Evolutionary conservation across 1,140 invertebrate genomes (phyloP), one percentile per base, ranked within the genome.

Genomic region (Drosophila ironensis): DNA sequence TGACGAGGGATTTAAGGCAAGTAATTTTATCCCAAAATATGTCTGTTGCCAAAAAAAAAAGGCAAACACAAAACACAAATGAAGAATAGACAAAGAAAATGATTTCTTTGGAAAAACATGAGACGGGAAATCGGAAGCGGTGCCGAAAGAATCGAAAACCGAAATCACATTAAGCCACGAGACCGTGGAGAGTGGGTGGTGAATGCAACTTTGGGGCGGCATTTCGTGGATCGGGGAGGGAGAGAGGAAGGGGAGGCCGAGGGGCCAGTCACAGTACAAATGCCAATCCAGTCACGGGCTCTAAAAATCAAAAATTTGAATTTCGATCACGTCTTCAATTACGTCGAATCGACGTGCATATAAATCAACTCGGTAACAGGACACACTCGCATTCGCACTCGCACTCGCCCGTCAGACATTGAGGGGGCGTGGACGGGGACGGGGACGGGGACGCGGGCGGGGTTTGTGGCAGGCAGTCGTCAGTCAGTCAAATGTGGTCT

Each of bases 271-370:
- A 25, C 51, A 12, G 41, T 46, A 64, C 60, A 64, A 40, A 53
- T 69, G 59, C 67, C 44, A 84, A 71, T 74, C 66, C 77, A 76
- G 69, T 73, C 69, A 73, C 69, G 69, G 45, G 50, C 28, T 59
- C 59, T 81, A 76, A 81, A 80, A 86, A 80, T 84, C 70, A 86
- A 86, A 86, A 86, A 86, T 86, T 86, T 86, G 80, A 86, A 86
- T 86, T 86, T 86, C 80, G 80, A 86, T 86, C 80, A 86, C 80
- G 80, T 86, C 80, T 86, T 86, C 80, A 86, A 86, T 86, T 86
- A 86, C 80, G 80, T 86, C 80, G 80, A 86, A 86, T 86, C 80
- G 80, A 74, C 80, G 80, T 86, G 80, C 80, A 86, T 86, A 86
- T 86, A 86, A 86, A 86, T 86, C 80, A 86, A 86, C 78, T 78